A percentile compares a stretch with the other conserved stretches of the same genome.
Conservation (phyloP, 2,797 vertebrate species). For the Oryzias sinensis region DNA sequence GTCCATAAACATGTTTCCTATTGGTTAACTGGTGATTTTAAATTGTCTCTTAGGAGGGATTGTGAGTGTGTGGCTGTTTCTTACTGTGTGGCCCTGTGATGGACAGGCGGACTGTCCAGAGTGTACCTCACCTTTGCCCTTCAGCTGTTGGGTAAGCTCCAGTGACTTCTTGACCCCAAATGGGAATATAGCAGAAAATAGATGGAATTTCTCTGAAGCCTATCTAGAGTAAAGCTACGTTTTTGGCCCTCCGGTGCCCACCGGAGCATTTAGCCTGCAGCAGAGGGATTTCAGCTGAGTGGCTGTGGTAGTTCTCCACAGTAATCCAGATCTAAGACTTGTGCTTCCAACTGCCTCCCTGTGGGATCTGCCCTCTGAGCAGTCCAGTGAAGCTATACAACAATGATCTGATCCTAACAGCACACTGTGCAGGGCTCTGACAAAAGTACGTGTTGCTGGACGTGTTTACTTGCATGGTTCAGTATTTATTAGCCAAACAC, state of each 20-base stretch:
- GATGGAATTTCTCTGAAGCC: slow-evolving; percentile 24
- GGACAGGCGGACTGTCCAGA: no score
- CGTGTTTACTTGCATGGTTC: neutral
- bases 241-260: slow-evolving; percentile 21
- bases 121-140: no score
- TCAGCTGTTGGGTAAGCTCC: no score
- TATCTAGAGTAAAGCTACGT: slow-evolving; percentile 3
- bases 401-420: slow-evolving; percentile 1
- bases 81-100: no score
- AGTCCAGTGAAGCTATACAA: slow-evolving; percentile 3
- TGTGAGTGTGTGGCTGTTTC: no score
- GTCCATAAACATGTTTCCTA: no score
- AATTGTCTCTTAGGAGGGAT: no score
- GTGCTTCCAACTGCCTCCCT: slow-evolving; percentile 39
- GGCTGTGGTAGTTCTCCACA: slow-evolving; percentile 29
- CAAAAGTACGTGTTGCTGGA: no score
- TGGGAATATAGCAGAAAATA: no score
- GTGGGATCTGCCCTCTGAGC: slow-evolving; percentile 37
- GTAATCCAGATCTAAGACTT: slow-evolving; percentile 32
- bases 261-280: slow-evolving; percentile 24
- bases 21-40: no score
- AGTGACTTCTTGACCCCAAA: no score
- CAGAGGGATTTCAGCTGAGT: slow-evolving; percentile 21
- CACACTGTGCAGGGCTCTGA: no score
- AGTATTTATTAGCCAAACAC: slow-evolving; percentile 8